Percentiles rank a stretch among this genome's conserved stretches.
phyloP scores from a whole-genome alignment of 2,113 vertebrate species.

The Ondatra zibethicus region DNA sequence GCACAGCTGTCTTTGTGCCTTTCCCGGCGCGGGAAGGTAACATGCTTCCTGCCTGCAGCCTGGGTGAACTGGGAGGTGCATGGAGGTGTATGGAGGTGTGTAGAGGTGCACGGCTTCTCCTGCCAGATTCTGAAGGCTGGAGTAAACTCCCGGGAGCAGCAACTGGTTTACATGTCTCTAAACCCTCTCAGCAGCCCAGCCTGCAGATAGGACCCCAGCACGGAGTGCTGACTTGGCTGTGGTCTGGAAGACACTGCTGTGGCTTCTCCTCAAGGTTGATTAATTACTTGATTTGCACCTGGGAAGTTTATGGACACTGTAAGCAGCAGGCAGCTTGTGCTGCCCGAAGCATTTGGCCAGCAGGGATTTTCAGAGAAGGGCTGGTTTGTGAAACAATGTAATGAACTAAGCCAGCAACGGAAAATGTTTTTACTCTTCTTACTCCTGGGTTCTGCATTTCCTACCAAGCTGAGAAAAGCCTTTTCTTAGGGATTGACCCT shows the following conservation, averaged over 20 bases:
- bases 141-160: background rate
- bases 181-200: background rate
- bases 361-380: constrained; percentile 49
- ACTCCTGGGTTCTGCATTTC: background rate
- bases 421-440: constrained; percentile 30
- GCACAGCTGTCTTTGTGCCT: background rate
- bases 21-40: background rate
- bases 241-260: background rate
- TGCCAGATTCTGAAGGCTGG: background rate
- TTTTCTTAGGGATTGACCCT: background rate
- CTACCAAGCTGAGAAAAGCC: background rate
- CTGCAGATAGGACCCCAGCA: background rate
- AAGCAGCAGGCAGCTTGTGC: constrained; percentile 63
- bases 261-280: constrained; percentile 46
- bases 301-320: constrained; percentile 53
- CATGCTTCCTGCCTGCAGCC: background rate
- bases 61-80: background rate
- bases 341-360: background rate
- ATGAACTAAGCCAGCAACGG: constrained; percentile 55
- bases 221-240: background rate
- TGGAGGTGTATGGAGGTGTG: no score
- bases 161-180: background rate
- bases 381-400: constrained; percentile 64
- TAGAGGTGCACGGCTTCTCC: background rate
- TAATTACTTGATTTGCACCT: constrained; percentile 60